Evolutionary conservation across 2,888 invertebrate species (phyloP).

Genomic region (Malacosoma neustria): DNA sequence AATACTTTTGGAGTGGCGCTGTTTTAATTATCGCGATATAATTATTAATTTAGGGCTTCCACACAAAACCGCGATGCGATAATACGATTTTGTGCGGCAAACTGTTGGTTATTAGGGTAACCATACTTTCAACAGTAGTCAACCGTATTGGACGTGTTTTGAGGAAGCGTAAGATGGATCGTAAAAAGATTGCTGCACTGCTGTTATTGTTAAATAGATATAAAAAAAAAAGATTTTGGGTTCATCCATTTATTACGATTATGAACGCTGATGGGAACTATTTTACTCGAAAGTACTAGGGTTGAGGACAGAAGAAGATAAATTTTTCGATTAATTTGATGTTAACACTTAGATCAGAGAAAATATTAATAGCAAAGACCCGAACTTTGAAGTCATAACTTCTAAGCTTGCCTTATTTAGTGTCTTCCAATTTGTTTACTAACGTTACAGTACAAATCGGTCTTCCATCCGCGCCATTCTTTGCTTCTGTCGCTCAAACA

Average conservation of each 20-base stretch:
- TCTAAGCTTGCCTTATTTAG: no score
- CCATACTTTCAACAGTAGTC: slow-evolving; percentile 1
- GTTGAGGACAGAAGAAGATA: slow-evolving; percentile 8
- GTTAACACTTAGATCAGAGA: no score
- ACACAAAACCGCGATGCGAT: no score
- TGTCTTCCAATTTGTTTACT: no score
- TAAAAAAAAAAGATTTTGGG: slow-evolving; percentile 4
- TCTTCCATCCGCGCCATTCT: slow-evolving; percentile 86
- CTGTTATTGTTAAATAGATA: slow-evolving; percentile 8
- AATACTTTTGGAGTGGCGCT: no score
- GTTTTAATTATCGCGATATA: no score
- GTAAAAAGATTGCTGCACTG: slow-evolving; percentile 6
- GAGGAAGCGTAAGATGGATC: slow-evolving; percentile 6
- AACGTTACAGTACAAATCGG: slow-evolving; percentile 77
- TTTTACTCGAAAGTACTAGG: slow-evolving; percentile 2
- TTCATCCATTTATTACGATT: slow-evolving; percentile 5
- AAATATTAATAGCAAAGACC: no score
- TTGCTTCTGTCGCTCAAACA: slow-evolving; percentile 80
- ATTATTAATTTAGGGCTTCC: no score
- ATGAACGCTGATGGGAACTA: slow-evolving; percentile 3
- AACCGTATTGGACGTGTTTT: slow-evolving; percentile 7
- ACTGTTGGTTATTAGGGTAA: not conserved
- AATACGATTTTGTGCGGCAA: no score
- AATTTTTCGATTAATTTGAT: no score
- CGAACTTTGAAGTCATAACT: no score